phyloP scores from a whole-genome alignment of 1,140 invertebrate species.

The Brachionus paranguensis region DNA sequence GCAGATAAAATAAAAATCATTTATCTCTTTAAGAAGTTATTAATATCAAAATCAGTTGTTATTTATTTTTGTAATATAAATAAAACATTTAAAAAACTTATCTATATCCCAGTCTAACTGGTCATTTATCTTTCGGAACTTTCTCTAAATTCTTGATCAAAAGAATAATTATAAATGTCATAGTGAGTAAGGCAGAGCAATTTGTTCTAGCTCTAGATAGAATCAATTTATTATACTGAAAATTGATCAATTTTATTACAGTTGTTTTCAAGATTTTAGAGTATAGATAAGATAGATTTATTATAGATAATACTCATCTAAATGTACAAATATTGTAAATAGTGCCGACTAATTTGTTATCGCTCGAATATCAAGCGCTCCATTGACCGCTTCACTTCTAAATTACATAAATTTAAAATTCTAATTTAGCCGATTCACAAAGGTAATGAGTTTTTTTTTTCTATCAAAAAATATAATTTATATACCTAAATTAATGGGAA shows the following conservation, averaged over 20 bases:
- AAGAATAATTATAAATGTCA: constrained; percentile 30
- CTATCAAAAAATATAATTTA: neutral
- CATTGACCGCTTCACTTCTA: neutral
- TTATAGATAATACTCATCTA: neutral
- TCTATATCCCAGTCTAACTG: constrained; percentile 6
- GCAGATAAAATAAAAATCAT: neutral
- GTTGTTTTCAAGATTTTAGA: neutral
- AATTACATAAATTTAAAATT: neutral
- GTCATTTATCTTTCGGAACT: constrained; percentile 31
- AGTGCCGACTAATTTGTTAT: neutral
- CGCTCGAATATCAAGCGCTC: neutral
- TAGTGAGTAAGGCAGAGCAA: constrained; percentile 8
- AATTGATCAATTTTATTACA: constrained; percentile 2
- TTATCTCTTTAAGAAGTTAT: neutral
- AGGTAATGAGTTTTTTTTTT: neutral
- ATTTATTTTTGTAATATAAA: constrained; percentile 12
- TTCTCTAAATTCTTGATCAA: constrained; percentile 6
- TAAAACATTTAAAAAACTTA: constrained; percentile 16
- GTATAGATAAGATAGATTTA: neutral
- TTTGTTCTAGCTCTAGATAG: neutral
- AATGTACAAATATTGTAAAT: neutral
- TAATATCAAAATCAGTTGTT: constrained; percentile 29
- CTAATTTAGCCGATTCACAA: neutral
- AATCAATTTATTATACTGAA: neutral
- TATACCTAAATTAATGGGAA: neutral